Base-by-base conservation (phyloP, 2,113 vertebrate genomes). In the Cavia porcellus region DNA sequence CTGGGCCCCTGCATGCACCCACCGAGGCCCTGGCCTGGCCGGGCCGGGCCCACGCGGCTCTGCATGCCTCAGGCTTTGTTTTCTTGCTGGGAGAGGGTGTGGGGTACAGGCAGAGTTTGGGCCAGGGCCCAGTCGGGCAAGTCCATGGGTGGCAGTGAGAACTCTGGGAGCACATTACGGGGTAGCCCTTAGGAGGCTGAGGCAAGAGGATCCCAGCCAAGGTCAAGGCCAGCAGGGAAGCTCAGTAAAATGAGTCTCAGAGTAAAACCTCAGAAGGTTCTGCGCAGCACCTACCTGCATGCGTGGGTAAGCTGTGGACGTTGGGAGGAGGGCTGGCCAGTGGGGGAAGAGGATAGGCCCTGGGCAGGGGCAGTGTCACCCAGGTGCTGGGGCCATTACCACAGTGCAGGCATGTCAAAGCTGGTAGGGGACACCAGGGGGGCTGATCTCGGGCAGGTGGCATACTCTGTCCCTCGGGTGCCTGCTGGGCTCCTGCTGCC, bases 401-500 rank as follows among this genome's bases (percentile, higher is more conserved):
- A 11, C 50, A 52, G 50, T 52, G 10, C 50, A 52, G 50, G 50
- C 50, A 52, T 52, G 50, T 52, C 25, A 1, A 45, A 50, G 45
- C 45, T 47, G 42, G 75, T 8, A 42, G n/a, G 30, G 72, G 38
- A 24, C 72, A 45, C n/a, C 12, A 4, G 42, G n/a, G 1, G 72
- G 42, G 42, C 77, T 14, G 11, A 7, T 32, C 28, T 52, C 7
- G 55, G 17, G 3, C 77, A 14, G 32, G 47, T 55, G 22, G n/a
- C 32, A 12, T 35, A 22, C 35, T 10, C n/a, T 25, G 11, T 35
- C 14, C 47, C 14, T 72, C 9, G 7, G 45, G 4, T 12, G 79
- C 77, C 79, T 12, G n/a, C 38, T 12, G 20, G 32, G 20, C 80
- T 12, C 0, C 1, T 2, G 20, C 11, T 42, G 0, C 0, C 9